Evolutionary conservation across 2,113 vertebrate genomes (phyloP), one percentile per base, ranked within the genome.

Genomic region (Spermophilus dauricus): DNA sequence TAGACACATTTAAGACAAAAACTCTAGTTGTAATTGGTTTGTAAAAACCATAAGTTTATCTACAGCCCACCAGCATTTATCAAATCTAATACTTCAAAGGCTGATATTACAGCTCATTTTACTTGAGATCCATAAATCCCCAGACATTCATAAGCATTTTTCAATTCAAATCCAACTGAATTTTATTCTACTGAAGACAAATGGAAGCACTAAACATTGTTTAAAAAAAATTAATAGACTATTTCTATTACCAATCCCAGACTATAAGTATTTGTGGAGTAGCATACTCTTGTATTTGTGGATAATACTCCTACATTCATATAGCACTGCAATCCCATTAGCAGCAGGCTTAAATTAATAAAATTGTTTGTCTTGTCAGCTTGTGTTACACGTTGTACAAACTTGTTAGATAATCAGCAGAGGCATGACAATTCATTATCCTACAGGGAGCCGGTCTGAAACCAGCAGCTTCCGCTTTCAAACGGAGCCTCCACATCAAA

Each of bases 281-380:
- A 76, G 86, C 51, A 95, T 8, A 86, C 51, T 70, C 65, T 69
- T 39, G 9, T 53, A 95, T 83, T 95, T 91, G 87, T 75, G 37
- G 84, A 48, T 93, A 91, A 92, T 48, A 84, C 67, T 96, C 92
- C 97, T 61, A 26, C 58, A 87, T 75, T 88, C 97, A 84, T n/a
- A 75, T 5, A 93, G 42, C 32, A 39, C 77, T 95, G 94, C 97
- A 86, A 96, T 94, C 85, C 63, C 96, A 80, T 97, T 96, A 97
- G 95, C 90, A 89, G 96, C 95, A 86, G 89, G 90, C 95, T 97
- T 87, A 86, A 98, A 98, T 98, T 98, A 98, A 98, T 98, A 97
- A 97, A 98, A 97, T 69, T 97, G 98, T 98, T 98, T 98, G 95
- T 97, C 98, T 98, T 97, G 97, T 98, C 98, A 98, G 98, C 96